Base-by-base conservation (phyloP, 2,888 invertebrate genomes). In the Synanthedon formicaeformis region DNA sequence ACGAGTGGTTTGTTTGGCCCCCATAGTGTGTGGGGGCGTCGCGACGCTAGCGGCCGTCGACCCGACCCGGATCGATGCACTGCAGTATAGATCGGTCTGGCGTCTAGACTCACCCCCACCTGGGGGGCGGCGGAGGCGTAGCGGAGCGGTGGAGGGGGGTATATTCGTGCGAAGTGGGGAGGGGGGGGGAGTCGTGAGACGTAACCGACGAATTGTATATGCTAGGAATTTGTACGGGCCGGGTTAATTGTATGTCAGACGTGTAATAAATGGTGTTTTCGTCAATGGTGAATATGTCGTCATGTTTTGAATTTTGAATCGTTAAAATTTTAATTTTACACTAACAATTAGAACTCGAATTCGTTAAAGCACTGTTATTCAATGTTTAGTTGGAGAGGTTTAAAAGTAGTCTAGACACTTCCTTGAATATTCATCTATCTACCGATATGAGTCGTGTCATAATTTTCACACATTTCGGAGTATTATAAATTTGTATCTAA, bases 71-170 rank as follows among this genome's bases (percentile, higher is more conserved):
- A 82, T 83, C 82, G 81, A 81, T 82, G 80, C 75, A 63, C 69
- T 78, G 83, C 84, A 79, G 80, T 83, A 84, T 85, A 67, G 86
- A 85, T 84, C 84, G 80, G 82, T 80, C 79, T 78, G 72, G 67
- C 75, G 86, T 86, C 86, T 86, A 86, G 86, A 86, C 85, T 70
- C 64, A 54, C 68, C 65, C 63, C 63, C 56, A 54, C 56, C 55
- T 59, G 61, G 60, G 34, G 34, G 34, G 34, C 8, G 10, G 34
- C 10, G 10, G 34, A 34, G 34, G 34, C 34, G 34, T 34, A 58
- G 57, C 52, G 58, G 51, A 53, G 58, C 62, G 59, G 64, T 60
- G 64, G 66, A 61, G 60, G 34, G 34, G 34, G 34, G 34, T 8
- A 10, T 34, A 34, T 34, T 10, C 34, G 34, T 34, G 34, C 2